A percentile compares a stretch with the other conserved stretches of the same genome.
Evolutionary conservation across 2,113 vertebrate species (phyloP).

Genomic region (Coturnix japonica): DNA sequence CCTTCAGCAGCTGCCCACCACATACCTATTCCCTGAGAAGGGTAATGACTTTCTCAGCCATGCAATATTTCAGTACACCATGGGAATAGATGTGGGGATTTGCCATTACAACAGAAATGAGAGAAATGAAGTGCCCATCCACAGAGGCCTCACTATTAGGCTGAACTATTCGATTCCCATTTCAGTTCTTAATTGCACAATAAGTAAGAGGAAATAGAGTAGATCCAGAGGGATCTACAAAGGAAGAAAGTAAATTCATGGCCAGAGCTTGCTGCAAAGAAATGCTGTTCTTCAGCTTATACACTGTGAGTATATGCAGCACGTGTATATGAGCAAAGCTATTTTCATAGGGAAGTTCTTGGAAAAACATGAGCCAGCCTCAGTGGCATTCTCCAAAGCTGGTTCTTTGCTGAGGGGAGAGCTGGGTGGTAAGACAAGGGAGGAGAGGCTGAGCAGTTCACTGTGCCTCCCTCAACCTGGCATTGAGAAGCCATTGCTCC

Average conservation of each 20-base stretch:
- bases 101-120: not conserved
- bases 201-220: not conserved
- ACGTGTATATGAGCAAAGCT: not conserved
- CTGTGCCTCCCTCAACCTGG: accelerated
- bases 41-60: constrained; percentile 21
- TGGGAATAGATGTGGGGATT: not conserved
- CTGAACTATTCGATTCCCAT: not conserved
- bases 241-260: not conserved
- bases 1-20: not conserved
- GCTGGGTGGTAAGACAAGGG: not conserved
- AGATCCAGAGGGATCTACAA: constrained; percentile 22
- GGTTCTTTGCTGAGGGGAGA: not conserved
- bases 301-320: not conserved
- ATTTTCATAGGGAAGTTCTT: not conserved
- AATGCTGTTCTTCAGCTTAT: not conserved
- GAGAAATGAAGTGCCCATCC: not conserved
- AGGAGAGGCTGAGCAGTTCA: not conserved
- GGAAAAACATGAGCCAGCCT: not conserved
- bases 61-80: not conserved
- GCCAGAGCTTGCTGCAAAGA: not conserved
- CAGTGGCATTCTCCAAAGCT: not conserved
- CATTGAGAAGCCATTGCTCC: accelerated
- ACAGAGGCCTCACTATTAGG: not conserved
- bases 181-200: constrained; percentile 36
- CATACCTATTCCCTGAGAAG: not conserved